Conservation (phyloP, 1,140 invertebrate species). For the Patella vulgata region DNA sequence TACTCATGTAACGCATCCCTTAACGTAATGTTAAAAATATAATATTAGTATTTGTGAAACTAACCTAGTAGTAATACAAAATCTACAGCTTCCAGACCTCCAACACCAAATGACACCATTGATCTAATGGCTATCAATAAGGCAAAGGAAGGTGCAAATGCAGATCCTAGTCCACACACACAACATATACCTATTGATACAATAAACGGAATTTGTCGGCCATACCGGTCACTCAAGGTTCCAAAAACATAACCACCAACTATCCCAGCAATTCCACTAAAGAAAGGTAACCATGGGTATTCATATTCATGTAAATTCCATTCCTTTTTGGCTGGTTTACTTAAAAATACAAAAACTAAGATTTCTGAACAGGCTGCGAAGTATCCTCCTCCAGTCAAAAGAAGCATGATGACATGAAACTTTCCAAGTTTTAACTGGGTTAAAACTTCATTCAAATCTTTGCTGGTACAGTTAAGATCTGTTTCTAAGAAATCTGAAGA, state of each 20-base stretch:
- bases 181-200: slow-evolving; percentile 36
- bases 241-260: slow-evolving; percentile 52
- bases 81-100: slow-evolving; percentile 48
- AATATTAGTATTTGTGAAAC: slow-evolving; percentile 7
- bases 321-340: slow-evolving; percentile 45
- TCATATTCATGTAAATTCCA: slow-evolving; percentile 47
- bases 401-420: slow-evolving; percentile 53
- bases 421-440: slow-evolving; percentile 48
- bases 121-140: slow-evolving; percentile 46
- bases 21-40: too few species aligned
- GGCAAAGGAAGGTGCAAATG: slow-evolving; percentile 46
- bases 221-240: slow-evolving; percentile 51
- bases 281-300: slow-evolving; percentile 52
- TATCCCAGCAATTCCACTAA: slow-evolving; percentile 45
- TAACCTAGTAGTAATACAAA: slow-evolving; percentile 57
- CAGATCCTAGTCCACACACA: slow-evolving; percentile 46
- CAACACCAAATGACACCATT: slow-evolving; percentile 49
- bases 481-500: too few species aligned
- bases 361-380: slow-evolving; percentile 57
- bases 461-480: too few species aligned
- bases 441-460: slow-evolving; percentile 49
- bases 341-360: slow-evolving; percentile 58
- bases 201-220: slow-evolving; percentile 48
- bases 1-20: too few species aligned
- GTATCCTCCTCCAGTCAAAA: slow-evolving; percentile 54